Base-by-base conservation (phyloP, 2,888 invertebrate genomes). In the Lypha dubia region DNA sequence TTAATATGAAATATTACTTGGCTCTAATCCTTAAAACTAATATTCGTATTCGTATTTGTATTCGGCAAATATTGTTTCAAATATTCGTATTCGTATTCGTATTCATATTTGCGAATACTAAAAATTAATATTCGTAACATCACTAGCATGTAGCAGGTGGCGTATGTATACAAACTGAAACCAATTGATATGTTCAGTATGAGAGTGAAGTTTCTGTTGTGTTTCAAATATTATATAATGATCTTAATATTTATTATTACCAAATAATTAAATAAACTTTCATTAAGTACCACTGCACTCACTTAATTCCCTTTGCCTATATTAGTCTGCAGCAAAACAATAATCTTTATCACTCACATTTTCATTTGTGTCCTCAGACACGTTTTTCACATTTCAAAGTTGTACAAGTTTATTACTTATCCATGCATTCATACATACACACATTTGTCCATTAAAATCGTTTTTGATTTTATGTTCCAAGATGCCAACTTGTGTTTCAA, bases 401-500 rank as follows among this genome's bases (percentile, higher is more conserved):
- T 11, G 38, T 49, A 38, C 44, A 51, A 81, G 11, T 73, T 41
- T 53, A 67, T 73, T 51, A 73, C 60, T 67, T 56, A 13, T 51
- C 41, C 28, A 13, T 28, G 44, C 44, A n/a, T n/a, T 28, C 24
- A n/a, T 38, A 24, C 20, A 46, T n/a, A 35, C 35, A 35, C 53
- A 32, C 65, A 58, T 56, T 79, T 73, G 49, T 7, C 49, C 56
- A 73, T 79, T 79, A 71, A 6, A 49, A 65, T 46, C 71, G n/a
- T n/a, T n/a, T n/a, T 73, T 73, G 65, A 73, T 71, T 71, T 71
- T 63, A 32, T 79, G 44, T 38, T 20, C 38, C 32, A 56, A 73
- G 38, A 73, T 79, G 62, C 32, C 62, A 49, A 9, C 13, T 35
- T 24, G 24, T 9, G 9, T 60, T 15, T 9, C 22, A 38, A 60